Conservation (phyloP, 2,888 invertebrate genomes). For the Pelosia muscerda region DNA sequence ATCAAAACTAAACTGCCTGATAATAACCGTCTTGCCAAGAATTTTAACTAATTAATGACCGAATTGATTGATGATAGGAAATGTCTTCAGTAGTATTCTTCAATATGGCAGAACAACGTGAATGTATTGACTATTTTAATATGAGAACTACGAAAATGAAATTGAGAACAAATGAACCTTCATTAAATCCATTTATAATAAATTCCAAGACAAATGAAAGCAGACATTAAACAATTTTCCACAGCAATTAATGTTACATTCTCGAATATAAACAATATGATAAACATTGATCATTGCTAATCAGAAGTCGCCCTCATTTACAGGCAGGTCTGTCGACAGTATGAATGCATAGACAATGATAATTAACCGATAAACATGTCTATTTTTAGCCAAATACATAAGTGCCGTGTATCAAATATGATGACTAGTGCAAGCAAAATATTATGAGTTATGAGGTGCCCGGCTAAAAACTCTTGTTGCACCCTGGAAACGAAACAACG, state of each 20-base stretch:
- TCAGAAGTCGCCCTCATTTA: constrained; percentile 40
- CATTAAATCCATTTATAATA: background rate
- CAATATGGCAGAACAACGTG: too few species aligned
- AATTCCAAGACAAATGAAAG: background rate
- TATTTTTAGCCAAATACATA: constrained; percentile 30
- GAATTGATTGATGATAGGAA: background rate
- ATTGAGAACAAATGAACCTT: background rate
- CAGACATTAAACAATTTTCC: constrained; percentile 10
- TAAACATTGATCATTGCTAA: constrained; percentile 28
- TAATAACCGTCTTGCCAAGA: background rate
- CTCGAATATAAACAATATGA: constrained; percentile 36
- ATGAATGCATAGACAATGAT: constrained; percentile 31
- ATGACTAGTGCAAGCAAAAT: constrained; percentile 26
- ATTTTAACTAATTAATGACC: background rate
- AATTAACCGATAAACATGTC: constrained; percentile 39
- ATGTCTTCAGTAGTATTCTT: background rate
- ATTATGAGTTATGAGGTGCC: constrained; percentile 39
- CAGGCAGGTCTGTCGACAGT: constrained; percentile 35
- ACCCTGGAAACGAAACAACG: background rate
- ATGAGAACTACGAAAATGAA: background rate
- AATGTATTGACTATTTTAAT: too few species aligned
- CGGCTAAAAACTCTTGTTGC: background rate
- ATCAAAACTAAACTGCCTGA: background rate
- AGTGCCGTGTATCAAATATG: constrained; percentile 17
- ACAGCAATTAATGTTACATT: constrained; percentile 29